Base-by-base conservation (phyloP, 2,797 vertebrate species). In the Hylomyscus alleni region DNA sequence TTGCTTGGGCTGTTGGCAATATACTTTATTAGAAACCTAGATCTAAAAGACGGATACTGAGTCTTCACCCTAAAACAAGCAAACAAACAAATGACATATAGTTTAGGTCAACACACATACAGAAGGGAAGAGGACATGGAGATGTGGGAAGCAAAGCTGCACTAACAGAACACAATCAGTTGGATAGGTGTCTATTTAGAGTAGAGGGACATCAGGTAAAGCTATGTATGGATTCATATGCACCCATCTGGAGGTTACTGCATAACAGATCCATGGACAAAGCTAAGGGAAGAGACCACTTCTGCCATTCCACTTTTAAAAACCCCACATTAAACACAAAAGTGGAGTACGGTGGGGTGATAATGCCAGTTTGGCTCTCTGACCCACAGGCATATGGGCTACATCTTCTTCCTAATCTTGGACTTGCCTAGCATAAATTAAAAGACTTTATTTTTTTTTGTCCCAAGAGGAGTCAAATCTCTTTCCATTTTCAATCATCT, bases 261-360 rank as follows among this genome's bases (percentile, higher is more conserved):
- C 98, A 94, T 95, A 98, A 97, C 98, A 98, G 98, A 99, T 98
- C 99, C 97, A n/a, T 98, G 97, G 97, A 93, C 93, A 91, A 97
- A 96, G 95, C 95, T 94, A 93, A 97, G 97, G 96, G 92, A 94
- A 69, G 82, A 94, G 22, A 95, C 37, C 88, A 73, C 87, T 97
- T 91, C 89, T 97, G 98, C 99, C 99, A 99, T 98, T 99, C 98
- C 98, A 99, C 97, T 93, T 98, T 97, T 87, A 99, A 96, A 95
- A 99, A 99, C 98, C 99, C 99, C 99, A 99, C 99, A 0, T 99
- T 99, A 75, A 99, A 99, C 97, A 99, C 99, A 37, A 99, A 98
- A 92, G 98, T 99, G 8, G 22, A 20, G 26, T 60, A 10, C 1
- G 58, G 9, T 60, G 7, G 22, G 24, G 17, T 60, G 22, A 24